Conservation (phyloP, 2,888 invertebrate species). For the Trissolcus japonicus region DNA sequence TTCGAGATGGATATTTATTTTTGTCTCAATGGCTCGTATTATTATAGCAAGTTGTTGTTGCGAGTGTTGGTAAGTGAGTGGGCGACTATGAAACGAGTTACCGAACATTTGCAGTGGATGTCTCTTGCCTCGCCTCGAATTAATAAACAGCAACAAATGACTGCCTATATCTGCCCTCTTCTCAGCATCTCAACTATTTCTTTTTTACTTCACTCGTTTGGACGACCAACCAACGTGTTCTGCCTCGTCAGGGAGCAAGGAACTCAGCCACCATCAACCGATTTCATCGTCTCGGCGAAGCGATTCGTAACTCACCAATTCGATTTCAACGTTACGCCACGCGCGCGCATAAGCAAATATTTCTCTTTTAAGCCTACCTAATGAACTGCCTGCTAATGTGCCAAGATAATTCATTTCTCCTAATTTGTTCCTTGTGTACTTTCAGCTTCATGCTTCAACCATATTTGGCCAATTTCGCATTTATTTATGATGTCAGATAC, state of each 20-base stretch:
- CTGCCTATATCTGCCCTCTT: constrained; percentile 66
- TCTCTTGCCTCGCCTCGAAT: constrained; percentile 72
- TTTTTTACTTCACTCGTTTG: constrained; percentile 34
- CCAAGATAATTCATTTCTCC: constrained; percentile 52
- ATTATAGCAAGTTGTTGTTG: constrained; percentile 54
- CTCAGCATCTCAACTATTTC: constrained; percentile 53
- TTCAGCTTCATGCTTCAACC: constrained; percentile 8
- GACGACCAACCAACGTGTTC: constrained; percentile 53
- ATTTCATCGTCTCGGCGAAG: constrained; percentile 68
- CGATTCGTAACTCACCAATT: constrained; percentile 65
- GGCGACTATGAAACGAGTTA: constrained; percentile 68
- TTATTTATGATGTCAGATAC: too few relatives aligned
- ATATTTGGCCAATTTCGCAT: background rate
- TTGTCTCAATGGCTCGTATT: constrained; percentile 58
- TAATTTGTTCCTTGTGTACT: constrained; percentile 35
- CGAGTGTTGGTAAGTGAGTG: constrained; percentile 62
- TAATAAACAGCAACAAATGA: constrained; percentile 74
- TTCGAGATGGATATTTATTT: constrained; percentile 58
- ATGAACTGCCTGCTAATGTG: constrained; percentile 54
- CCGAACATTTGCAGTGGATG: constrained; percentile 69
- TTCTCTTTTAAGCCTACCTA: constrained; percentile 51
- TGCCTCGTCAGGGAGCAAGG: constrained; percentile 55
- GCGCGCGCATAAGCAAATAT: constrained; percentile 47
- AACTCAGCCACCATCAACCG: constrained; percentile 64
- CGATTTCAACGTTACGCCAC: constrained; percentile 57